Base-by-base conservation (phyloP, 1,140 invertebrate species). In the Hylaeus anthracinus region DNA sequence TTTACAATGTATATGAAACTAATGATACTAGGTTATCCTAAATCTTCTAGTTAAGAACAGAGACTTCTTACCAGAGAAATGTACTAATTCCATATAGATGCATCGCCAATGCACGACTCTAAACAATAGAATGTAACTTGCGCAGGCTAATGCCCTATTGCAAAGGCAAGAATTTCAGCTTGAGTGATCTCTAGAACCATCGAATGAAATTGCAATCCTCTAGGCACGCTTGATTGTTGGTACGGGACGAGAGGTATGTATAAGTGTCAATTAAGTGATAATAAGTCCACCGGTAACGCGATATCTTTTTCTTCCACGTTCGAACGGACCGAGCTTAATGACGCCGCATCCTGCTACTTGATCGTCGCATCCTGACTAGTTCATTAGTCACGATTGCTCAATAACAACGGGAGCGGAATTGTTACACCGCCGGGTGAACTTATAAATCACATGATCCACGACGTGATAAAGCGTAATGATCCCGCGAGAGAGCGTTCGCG, bases 351-450 rank as follows among this genome's bases (percentile, higher is more conserved):
- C 63, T 73, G 77, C 53, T 69, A 83, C 71, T 70, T 84, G 82
- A 78, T 86, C 77, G 63, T 83, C 75, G 69, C 78, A 86, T 88
- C 82, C 82, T 86, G 83, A 90, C 89, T 89, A 87, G 83, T 91
- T 90, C 88, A 88, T 91, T 90, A 91, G 83, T 85, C 85, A 88
- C 86, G 88, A 91, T 90, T 86, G 85, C 85, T 90, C 84, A 88
- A 90, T 90, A 88, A 89, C 77, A 69, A 79, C 64, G 73, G 73
- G 71, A 77, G 86, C 76, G 88, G 85, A 86, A 86, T 86, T 86
- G 83, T 83, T 89, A 86, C 88, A 84, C 82, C 80, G 60, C 2
- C 75, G 72, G 77, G 75, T 72, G 70, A 76, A 88, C 88, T 86
- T 89, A 91, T 90, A 88, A 90, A 91, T 91, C 88, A 88, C 85